Conservation (phyloP, 2,888 invertebrate species). For the Conops quadrifasciatus region DNA sequence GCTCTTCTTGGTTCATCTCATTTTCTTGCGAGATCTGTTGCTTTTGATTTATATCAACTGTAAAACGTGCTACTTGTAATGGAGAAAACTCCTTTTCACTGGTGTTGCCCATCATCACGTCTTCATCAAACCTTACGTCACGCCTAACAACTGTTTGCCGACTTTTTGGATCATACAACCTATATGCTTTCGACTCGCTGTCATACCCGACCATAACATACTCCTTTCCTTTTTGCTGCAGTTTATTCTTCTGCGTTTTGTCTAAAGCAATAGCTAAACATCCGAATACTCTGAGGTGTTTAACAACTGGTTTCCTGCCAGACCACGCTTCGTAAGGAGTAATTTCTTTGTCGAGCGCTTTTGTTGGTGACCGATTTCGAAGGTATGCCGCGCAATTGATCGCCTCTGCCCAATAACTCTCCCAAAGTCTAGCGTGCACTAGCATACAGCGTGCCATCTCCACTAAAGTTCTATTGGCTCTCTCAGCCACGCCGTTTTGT, state of each 20-base stretch:
- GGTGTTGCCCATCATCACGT: conserved; percentile 5
- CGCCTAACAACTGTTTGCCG: neutral
- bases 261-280: conserved; percentile 19
- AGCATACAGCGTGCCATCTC: conserved; percentile 39
- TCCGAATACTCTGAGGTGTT: conserved; percentile 12
- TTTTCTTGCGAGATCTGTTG: neutral
- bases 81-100: neutral
- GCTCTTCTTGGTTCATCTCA: neutral
- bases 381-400: conserved; percentile 9
- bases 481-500: conserved; percentile 39
- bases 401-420: conserved; percentile 34
- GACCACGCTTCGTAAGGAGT: conserved; percentile 30
- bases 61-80: neutral
- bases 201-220: conserved; percentile 25
- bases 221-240: conserved; percentile 23
- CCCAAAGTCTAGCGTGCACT: conserved; percentile 18
- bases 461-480: conserved; percentile 35
- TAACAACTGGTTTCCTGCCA: conserved; percentile 17
- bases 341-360: conserved; percentile 8
- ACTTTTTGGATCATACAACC: conserved; percentile 17
- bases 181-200: conserved; percentile 17
- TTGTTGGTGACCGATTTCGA: conserved; percentile 17
- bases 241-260: conserved; percentile 26
- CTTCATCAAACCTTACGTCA: conserved; percentile 10
- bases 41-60: neutral